Evolutionary conservation across 2,888 invertebrate species (phyloP).

Genomic region (Agonopterix heracliana): DNA sequence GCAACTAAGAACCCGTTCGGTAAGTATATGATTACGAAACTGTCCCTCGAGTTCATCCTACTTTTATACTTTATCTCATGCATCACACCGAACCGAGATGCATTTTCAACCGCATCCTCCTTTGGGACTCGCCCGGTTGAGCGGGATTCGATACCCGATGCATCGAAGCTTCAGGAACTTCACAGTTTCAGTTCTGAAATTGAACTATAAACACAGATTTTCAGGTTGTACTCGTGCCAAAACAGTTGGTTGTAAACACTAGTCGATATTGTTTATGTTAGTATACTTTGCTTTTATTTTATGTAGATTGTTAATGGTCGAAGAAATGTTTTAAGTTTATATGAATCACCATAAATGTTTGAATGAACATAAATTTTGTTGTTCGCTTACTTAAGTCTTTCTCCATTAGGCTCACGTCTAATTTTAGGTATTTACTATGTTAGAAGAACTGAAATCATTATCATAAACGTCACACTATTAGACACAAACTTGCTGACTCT

Average conservation of each 20-base stretch:
- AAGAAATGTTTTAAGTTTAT: neutral
- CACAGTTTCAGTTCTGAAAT: slow-evolving; percentile 18
- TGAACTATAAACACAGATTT: slow-evolving; percentile 19
- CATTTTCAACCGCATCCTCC: slow-evolving; percentile 47
- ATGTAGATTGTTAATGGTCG: slow-evolving; percentile 1
- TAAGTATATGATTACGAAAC: slow-evolving; percentile 51
- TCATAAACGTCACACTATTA: too few species aligned
- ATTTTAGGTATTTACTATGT: too few species aligned
- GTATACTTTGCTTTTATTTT: too few species aligned
- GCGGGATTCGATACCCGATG: slow-evolving; percentile 28
- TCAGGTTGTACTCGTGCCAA: slow-evolving; percentile 8
- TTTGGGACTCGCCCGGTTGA: slow-evolving; percentile 26
- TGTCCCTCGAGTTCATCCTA: slow-evolving; percentile 44
- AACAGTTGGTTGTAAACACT: slow-evolving; percentile 1
- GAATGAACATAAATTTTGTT: too few species aligned
- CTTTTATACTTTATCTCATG: slow-evolving; percentile 56
- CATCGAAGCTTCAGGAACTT: slow-evolving; percentile 19
- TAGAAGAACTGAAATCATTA: too few species aligned
- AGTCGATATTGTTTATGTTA: too few species aligned
- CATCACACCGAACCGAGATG: slow-evolving; percentile 46
- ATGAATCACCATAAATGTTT: too few species aligned
- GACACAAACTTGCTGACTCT: too few species aligned
- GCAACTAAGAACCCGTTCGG: neutral
- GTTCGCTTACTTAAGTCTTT: too few species aligned
- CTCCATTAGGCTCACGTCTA: too few species aligned